Evolutionary conservation across 2,797 vertebrate species (phyloP).

Genomic region (Pipistrellus pygmaeus): DNA sequence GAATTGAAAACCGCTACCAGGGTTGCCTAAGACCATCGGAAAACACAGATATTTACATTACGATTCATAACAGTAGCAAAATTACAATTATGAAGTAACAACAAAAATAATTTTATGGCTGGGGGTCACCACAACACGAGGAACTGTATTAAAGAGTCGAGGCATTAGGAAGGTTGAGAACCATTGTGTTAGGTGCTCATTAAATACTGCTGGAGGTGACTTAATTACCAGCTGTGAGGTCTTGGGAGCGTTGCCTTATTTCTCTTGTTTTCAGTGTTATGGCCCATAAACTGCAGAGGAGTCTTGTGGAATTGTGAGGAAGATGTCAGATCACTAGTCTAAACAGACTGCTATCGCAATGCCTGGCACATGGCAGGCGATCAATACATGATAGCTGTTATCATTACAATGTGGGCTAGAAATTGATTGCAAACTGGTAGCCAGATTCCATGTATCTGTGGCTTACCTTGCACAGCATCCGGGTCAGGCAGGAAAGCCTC

Average conservation of each 20-base stretch:
- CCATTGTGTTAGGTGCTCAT: not conserved
- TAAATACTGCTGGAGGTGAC: not conserved
- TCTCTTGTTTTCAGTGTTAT: not conserved
- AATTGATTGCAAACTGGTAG: accelerated
- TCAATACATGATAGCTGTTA: not conserved
- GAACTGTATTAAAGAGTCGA: too few relatives aligned
- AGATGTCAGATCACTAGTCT: not conserved
- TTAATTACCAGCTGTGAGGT: not conserved
- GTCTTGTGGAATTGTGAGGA: not conserved
- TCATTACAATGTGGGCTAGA: not conserved
- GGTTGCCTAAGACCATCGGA: too few relatives aligned
- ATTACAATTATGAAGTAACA: too few relatives aligned
- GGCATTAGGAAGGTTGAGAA: too few relatives aligned
- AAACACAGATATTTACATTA: too few relatives aligned
- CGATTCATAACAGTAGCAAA: too few relatives aligned
- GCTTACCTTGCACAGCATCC: not conserved
- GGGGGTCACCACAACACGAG: too few relatives aligned
- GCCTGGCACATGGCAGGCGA: not conserved
- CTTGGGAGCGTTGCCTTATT: not conserved
- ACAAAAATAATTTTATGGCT: too few relatives aligned
- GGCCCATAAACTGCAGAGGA: not conserved
- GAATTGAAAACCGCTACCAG: too few relatives aligned
- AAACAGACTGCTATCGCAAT: not conserved
- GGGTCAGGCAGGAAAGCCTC: too few relatives aligned
- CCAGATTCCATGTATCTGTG: accelerated